Evolutionary conservation across 2,888 invertebrate genomes (phyloP), one percentile per base, ranked within the genome.

Genomic region (Prosopocoilus inquinatus): DNA sequence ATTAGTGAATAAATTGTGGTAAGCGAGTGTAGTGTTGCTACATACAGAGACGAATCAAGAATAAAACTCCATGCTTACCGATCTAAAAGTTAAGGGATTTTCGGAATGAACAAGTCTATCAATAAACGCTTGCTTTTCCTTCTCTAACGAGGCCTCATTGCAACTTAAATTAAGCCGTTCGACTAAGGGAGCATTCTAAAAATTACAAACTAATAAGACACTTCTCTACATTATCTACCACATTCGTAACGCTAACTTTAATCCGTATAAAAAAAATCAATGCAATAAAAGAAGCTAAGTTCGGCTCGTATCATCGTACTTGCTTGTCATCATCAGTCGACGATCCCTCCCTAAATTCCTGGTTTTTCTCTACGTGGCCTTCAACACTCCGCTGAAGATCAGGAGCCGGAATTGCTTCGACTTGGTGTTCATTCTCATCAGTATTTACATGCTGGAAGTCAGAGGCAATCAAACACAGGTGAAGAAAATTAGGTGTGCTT

Each of bases 101-200:
- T 71, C 72, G 56, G 67, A 69, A 66, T 65, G 66, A 63, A 64
- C 63, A 62, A 70, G 64, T 62, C 65, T 70, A 65, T 71, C 68
- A 63, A 69, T 68, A 64, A 70, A 72, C 65, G 70, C 69, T 65
- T 64, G 70, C 61, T 72, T 72, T 66, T 67, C 67, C 59, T 68
- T 66, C 61, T 70, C 71, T 68, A 70, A 67, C 63, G 64, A 64
- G 63, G 64, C 67, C 56, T 63, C 65, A 64, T 67, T 64, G 67
- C 68, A 67, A 70, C 66, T 70, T 68, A 73, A 69, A 71, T 72
- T 70, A 70, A 67, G 71, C 68, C 62, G 68, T 67, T 71, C 70
- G 65, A 71, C 67, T 67, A 71, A 64, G 62, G 71, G 70, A 67
- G 67, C 68, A 63, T 69, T 72, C 73, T 73, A 69, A 67, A 71